These are phyloP conservation scores for Steromphala cineraria DNA, from an alignment of 2,888 invertebrate species.

Conservation along the genomic window DNA sequence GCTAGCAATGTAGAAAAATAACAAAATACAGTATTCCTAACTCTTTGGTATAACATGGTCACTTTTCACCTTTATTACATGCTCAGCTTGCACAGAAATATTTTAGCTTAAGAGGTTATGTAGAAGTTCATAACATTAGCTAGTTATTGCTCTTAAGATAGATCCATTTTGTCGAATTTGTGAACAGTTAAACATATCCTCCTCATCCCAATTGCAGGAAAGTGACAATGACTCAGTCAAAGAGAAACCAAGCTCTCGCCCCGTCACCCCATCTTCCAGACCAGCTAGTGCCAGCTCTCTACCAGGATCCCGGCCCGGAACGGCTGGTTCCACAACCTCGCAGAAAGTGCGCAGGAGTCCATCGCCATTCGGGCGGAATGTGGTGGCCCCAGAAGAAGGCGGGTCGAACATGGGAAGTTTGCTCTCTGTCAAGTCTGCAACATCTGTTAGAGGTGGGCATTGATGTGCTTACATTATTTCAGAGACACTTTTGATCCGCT, in stretches of 20 bases:
- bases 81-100: no score
- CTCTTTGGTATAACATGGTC: no score
- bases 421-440: slow-evolving; percentile 49
- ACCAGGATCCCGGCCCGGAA: not conserved
- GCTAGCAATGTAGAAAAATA: no score
- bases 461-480: not conserved
- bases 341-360: slow-evolving; percentile 26
- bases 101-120: no score
- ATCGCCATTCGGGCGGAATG: slow-evolving; percentile 40
- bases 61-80: no score
- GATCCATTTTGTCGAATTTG: no score
- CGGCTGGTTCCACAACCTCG: not conserved
- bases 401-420: slow-evolving; percentile 47
- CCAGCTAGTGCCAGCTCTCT: not conserved
- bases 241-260: not conserved
- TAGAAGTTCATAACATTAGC: no score
- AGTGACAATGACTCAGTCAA: not conserved
- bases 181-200: no score
- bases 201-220: not conserved
- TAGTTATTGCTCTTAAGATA: no score
- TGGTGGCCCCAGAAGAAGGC: slow-evolving; percentile 36
- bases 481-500: no score
- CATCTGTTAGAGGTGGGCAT: slow-evolving; percentile 30
- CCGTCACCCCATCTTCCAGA: not conserved
- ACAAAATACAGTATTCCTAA: no score